Evolutionary conservation across 2,888 invertebrate species (phyloP).

Genomic region (Biston stratarius): DNA sequence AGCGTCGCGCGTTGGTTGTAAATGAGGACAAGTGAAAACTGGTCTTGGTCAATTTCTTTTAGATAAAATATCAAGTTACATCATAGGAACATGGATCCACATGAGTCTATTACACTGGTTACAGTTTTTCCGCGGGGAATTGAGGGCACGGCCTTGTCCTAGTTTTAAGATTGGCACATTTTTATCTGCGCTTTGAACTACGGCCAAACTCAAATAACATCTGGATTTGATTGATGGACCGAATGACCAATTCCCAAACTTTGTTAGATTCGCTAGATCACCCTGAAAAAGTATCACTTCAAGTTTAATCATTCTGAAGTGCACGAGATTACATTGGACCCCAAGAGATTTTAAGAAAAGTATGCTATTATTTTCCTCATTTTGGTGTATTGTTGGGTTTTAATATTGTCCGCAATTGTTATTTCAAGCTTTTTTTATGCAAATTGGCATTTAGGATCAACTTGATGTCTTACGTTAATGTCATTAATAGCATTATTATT

Average conservation of each 20-base stretch:
- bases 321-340: slow-evolving; percentile 13
- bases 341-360: slow-evolving; percentile 10
- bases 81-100: slow-evolving; percentile 26
- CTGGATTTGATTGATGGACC: slow-evolving; percentile 62
- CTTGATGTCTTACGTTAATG: slow-evolving; percentile 9
- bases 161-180: slow-evolving; percentile 82
- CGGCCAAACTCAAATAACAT: slow-evolving; percentile 60
- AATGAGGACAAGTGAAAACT: too few species aligned
- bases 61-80: slow-evolving; percentile 48
- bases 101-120: slow-evolving; percentile 65
- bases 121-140: slow-evolving; percentile 69
- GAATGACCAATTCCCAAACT: slow-evolving; percentile 32
- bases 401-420: slow-evolving; percentile 11
- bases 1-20: too few species aligned
- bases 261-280: slow-evolving; percentile 17
- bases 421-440: neutral
- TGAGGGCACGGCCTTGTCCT: slow-evolving; percentile 80
- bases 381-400: slow-evolving; percentile 1
- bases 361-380: slow-evolving; percentile 7
- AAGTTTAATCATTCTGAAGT: slow-evolving; percentile 14
- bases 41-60: neutral
- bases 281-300: slow-evolving; percentile 13
- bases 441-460: slow-evolving; percentile 10
- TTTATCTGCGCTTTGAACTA: slow-evolving; percentile 75
- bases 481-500: slow-evolving; percentile 20